Percentiles rank a stretch among this genome's conserved stretches.
Evolutionary conservation across 2,888 invertebrate genomes (phyloP).

Genomic region (Laothoe populi): DNA sequence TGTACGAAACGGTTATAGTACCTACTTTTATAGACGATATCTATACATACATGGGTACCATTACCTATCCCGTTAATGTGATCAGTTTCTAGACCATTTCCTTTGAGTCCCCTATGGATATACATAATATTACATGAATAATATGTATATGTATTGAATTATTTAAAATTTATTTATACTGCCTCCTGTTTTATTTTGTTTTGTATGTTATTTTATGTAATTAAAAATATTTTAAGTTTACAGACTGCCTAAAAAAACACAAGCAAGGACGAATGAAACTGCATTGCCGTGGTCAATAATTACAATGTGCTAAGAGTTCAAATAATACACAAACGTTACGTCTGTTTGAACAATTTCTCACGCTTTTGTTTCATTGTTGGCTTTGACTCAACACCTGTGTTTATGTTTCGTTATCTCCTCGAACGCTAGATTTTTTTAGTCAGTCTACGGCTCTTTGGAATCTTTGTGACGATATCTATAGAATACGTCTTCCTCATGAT

Average conservation of each 20-base stretch:
- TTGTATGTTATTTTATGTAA: neutral
- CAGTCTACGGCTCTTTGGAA: too few species aligned
- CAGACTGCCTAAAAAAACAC: slow-evolving; percentile 4
- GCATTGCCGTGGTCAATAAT: slow-evolving; percentile 47
- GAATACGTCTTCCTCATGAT: too few species aligned
- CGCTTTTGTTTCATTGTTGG: slow-evolving; percentile 50
- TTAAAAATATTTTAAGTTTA: neutral
- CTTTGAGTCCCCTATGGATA: neutral
- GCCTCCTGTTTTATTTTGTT: neutral
- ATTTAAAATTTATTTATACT: neutral
- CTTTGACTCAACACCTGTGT: slow-evolving; percentile 60
- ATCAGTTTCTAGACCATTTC: slow-evolving; percentile 15
- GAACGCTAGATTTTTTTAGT: slow-evolving; percentile 13
- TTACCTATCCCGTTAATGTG: slow-evolving; percentile 22
- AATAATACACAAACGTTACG: slow-evolving; percentile 32
- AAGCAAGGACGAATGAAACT: slow-evolving; percentile 14
- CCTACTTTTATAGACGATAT: slow-evolving; percentile 7
- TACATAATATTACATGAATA: neutral
- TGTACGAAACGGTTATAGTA: slow-evolving; percentile 10
- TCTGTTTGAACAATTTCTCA: slow-evolving; percentile 62
- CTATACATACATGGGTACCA: slow-evolving; percentile 6
- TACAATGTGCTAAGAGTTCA: slow-evolving; percentile 54
- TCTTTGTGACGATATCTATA: too few species aligned
- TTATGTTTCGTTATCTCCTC: slow-evolving; percentile 59
- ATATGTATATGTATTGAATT: neutral